Percentiles rank a stretch among this genome's conserved stretches.
phyloP scores from a whole-genome alignment of 2,888 invertebrate species.

The Rhamnusium bicolor region DNA sequence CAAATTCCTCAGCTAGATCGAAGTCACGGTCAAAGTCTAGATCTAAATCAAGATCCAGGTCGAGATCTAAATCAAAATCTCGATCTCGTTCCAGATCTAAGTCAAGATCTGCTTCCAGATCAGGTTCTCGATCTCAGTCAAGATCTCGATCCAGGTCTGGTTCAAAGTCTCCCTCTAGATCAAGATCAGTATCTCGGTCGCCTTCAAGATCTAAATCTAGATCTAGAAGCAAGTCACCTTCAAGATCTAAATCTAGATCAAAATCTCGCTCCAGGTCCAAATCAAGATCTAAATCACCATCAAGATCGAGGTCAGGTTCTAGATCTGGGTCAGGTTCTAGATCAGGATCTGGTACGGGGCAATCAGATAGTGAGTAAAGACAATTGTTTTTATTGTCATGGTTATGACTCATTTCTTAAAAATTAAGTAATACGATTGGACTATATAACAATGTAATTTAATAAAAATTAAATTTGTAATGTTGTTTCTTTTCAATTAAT shows the following conservation, averaged over 20 bases:
- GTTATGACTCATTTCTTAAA: too few species aligned
- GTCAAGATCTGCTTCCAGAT: slow-evolving; percentile 59
- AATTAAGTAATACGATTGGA: too few species aligned
- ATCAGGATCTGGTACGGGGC: slow-evolving; percentile 57
- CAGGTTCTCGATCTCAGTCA: slow-evolving; percentile 62
- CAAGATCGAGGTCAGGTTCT: slow-evolving; percentile 66
- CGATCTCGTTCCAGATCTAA: slow-evolving; percentile 66
- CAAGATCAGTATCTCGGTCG: slow-evolving; percentile 67
- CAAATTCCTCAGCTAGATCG: slow-evolving; percentile 60
- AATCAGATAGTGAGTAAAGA: slow-evolving; percentile 62
- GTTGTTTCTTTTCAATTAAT: too few species aligned
- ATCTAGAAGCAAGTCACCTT: slow-evolving; percentile 64
- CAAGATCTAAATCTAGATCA: slow-evolving; percentile 64
- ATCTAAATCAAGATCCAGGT: slow-evolving; percentile 61
- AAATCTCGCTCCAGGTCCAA: slow-evolving; percentile 66
- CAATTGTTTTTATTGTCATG: too few species aligned
- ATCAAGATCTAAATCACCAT: slow-evolving; percentile 65
- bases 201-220: slow-evolving; percentile 67
- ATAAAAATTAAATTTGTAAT: too few species aligned
- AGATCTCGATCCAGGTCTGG: slow-evolving; percentile 61
- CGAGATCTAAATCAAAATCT: slow-evolving; percentile 62
- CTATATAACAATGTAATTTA: too few species aligned
- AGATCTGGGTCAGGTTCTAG: slow-evolving; percentile 66
- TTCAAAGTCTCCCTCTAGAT: too few species aligned
- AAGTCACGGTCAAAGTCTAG: slow-evolving; percentile 63